Base-by-base conservation (phyloP, 2,797 vertebrate genomes). In the Pteronotus mesoamericanus region DNA sequence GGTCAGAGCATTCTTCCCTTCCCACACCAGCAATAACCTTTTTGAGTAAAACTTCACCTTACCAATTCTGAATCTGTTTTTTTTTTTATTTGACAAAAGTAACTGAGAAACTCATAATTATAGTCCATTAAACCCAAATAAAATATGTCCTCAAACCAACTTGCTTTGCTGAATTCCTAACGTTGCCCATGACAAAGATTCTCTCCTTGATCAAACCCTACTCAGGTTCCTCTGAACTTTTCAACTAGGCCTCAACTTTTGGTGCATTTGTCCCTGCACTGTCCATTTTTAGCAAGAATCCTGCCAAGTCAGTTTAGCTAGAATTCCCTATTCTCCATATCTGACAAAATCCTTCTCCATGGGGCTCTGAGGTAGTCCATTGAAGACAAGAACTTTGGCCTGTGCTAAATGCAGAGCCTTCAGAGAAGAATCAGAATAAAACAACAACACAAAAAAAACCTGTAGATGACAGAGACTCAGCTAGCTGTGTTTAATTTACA, bases 41-140 rank as follows among this genome's bases (percentile, higher is more conserved):
- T 86, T 75, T 29, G 16, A 64, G 32, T 55, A 93, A 80, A 92
- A 42, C 75, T n/a, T 80, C 26, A 80, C 42, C 51, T 86, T 86
- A 46, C 11, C 26, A 46, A 92, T 21, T 86, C 15, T 26, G 44
- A 75, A 46, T 59, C 57, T 59, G 57, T 89, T 82, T 83, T n/a
- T 94, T 80, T 80, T n/a, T 94, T 80, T 80, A 53, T 79, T 68
- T 92, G 21, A 89, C 5, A 68, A 91, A 95, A 69, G 64, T 74
- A 32, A 44, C 42, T 46, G 26, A 87, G 57, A 88, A 85, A 39
- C 21, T 39, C 37, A 59, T 71, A 83, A 75, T 66, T 88, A 71
- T 68, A 68, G 16, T 34, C 59, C 55, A 57, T 29, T 83, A 59
- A 29, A 66, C 8, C 21, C 32, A 57, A 91, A 87, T 91, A 57